These are phyloP conservation scores for Austrofundulus limnaeus DNA, from an alignment of 2,113 vertebrate species.

Conservation along the genomic window DNA sequence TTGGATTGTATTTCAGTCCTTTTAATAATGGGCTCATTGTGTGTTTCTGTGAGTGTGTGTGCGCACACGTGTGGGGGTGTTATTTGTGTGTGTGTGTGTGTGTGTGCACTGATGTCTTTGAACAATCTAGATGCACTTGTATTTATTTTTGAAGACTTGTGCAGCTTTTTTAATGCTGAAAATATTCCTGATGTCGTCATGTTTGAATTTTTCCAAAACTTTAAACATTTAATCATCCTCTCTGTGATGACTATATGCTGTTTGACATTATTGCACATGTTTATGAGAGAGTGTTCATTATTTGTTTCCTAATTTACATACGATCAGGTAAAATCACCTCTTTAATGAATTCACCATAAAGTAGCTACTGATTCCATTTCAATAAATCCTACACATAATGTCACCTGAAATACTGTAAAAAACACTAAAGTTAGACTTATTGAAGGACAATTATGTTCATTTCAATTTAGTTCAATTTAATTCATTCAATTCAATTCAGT, in stretches of 20 bases:
- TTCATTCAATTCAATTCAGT: too few relatives aligned
- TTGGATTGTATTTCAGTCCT: conserved; percentile 67
- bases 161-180: conserved; percentile 7
- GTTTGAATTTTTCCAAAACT: conserved; percentile 3
- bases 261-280: conserved; percentile 5
- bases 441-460: too few relatives aligned
- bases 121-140: conserved; percentile 32
- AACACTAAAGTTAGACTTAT: too few relatives aligned
- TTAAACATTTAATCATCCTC: conserved; percentile 22
- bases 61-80: conserved; percentile 6
- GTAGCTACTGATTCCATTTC: conserved; percentile 33
- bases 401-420: conserved; percentile 38
- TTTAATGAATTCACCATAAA: conserved; percentile 42
- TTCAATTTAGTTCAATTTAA: too few relatives aligned
- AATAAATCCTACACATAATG: conserved; percentile 34
- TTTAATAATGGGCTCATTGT: conserved; percentile 64
- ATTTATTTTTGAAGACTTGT: conserved; percentile 28
- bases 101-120: conserved; percentile 10
- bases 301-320: conserved; percentile 30
- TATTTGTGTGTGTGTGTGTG: too few relatives aligned
- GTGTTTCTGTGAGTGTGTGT: conserved; percentile 21
- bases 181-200: background rate
- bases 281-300: conserved; percentile 31
- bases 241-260: conserved; percentile 22
- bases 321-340: conserved; percentile 44